These are phyloP conservation scores for Cairina moschata DNA, from an alignment of 2,113 vertebrate species.

Conservation along the genomic window DNA sequence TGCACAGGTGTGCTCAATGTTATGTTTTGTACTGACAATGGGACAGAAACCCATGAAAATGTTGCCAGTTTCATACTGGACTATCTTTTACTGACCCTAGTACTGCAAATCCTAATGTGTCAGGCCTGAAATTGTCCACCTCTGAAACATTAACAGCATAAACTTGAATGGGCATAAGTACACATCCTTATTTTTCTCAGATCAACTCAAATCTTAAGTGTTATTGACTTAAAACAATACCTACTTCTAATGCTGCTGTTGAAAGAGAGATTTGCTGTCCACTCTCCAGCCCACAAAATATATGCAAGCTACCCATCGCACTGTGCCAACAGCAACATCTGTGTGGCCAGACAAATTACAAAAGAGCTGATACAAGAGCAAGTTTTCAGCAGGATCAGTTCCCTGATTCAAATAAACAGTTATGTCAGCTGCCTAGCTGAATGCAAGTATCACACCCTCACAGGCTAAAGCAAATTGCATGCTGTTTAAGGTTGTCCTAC, in stretches of 20 bases:
- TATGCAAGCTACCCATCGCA: background rate
- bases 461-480: background rate
- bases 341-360: background rate
- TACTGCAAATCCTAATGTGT: background rate
- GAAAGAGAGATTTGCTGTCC: background rate
- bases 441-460: background rate
- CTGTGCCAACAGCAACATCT: background rate
- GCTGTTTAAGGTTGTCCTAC: background rate
- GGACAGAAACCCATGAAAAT: background rate
- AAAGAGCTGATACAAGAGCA: background rate
- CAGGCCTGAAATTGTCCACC: background rate
- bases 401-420: background rate
- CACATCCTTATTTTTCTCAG: background rate
- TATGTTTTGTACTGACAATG: background rate
- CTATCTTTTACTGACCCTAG: background rate
- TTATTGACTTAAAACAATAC: background rate
- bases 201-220: background rate
- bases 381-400: background rate
- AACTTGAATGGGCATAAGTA: background rate
- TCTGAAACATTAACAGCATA: background rate
- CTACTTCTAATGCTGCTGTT: background rate
- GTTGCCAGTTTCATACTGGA: background rate
- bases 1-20: background rate
- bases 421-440: background rate
- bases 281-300: background rate